Evolutionary conservation across 2,888 invertebrate genomes (phyloP).

Genomic region (Mimas tiliae): DNA sequence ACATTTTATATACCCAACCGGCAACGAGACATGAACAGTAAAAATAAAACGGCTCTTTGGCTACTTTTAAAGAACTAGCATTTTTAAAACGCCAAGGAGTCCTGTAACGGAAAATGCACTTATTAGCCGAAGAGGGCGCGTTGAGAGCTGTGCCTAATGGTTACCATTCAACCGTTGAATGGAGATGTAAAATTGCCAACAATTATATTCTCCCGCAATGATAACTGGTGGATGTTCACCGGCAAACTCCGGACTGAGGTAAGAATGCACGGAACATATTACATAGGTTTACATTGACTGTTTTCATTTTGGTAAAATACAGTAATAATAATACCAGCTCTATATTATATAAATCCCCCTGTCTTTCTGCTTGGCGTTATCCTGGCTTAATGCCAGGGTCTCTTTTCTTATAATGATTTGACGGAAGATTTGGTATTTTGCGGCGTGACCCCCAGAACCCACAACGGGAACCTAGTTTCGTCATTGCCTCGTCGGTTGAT

Average conservation of each 20-base stretch:
- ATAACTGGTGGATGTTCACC: constrained; percentile 75
- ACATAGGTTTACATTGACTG: neutral
- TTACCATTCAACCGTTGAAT: constrained; percentile 80
- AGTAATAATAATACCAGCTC: no score
- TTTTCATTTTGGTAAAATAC: neutral
- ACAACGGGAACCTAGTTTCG: no score
- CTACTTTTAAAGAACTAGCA: constrained; percentile 25
- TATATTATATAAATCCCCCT: no score
- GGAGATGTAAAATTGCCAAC: constrained; percentile 81
- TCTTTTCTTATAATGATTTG: no score
- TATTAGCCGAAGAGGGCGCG: constrained; percentile 80
- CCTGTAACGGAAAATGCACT: constrained; percentile 82
- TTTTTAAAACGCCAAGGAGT: constrained; percentile 76
- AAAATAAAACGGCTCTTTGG: constrained; percentile 20
- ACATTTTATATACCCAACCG: neutral
- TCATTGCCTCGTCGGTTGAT: no score
- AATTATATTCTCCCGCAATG: constrained; percentile 83
- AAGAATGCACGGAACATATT: neutral
- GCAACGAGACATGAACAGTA: neutral
- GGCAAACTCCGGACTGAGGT: constrained; percentile 8
- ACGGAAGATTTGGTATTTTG: no score
- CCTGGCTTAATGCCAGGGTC: no score
- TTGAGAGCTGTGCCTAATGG: constrained; percentile 79
- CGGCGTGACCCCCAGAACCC: no score
- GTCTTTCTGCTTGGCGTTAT: no score